phyloP scores from a whole-genome alignment of 2,888 invertebrate species.

The Seira musarum region DNA sequence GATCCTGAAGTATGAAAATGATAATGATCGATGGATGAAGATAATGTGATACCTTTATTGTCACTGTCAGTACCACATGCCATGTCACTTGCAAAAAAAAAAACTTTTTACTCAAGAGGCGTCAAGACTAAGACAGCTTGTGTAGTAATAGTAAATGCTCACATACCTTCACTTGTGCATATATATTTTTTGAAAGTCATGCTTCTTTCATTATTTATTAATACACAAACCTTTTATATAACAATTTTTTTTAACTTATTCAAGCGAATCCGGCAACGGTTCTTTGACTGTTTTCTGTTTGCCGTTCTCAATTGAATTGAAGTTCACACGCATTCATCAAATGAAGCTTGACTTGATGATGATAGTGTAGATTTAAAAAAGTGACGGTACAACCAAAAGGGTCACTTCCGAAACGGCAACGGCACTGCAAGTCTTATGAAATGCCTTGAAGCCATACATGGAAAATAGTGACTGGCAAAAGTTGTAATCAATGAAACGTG shows the following conservation, averaged over 20 bases:
- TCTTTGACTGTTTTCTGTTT: too few species aligned
- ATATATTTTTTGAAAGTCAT: background rate
- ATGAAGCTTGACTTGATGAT: constrained; percentile 34
- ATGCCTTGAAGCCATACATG: too few species aligned
- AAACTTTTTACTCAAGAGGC: background rate
- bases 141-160: background rate
- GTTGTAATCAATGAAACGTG: constrained; percentile 15
- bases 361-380: constrained; percentile 34
- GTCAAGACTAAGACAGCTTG: background rate
- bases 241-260: too few species aligned
- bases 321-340: constrained; percentile 57
- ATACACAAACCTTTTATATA: too few species aligned
- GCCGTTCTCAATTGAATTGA: too few species aligned
- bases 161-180: too few species aligned
- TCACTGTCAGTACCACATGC: constrained; percentile 25
- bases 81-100: background rate
- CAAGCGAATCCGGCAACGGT: constrained; percentile 40
- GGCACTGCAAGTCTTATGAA: too few species aligned
- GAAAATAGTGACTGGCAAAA: constrained; percentile 8
- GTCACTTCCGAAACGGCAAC: constrained; percentile 41
- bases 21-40: constrained; percentile 38
- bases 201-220: background rate
- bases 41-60: constrained; percentile 34
- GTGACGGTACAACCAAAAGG: constrained; percentile 47
- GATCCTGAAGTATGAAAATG: constrained; percentile 41